Evolutionary conservation across 2,888 invertebrate genomes (phyloP).

Genomic region (Hirtodrosophila alboralis): DNA sequence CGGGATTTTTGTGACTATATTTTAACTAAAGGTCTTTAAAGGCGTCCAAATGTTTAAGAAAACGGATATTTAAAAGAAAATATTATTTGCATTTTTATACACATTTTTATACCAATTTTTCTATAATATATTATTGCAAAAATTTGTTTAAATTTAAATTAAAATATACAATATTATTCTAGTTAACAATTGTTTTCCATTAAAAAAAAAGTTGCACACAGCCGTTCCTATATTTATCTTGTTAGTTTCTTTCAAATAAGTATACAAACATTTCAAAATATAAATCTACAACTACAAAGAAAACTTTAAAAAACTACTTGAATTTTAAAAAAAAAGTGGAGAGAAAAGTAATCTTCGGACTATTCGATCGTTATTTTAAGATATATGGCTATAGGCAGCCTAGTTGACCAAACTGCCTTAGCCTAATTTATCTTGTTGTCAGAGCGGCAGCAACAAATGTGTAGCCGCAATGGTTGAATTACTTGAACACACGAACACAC

Average conservation of each 20-base stretch:
- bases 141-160: too few species aligned
- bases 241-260: not conserved
- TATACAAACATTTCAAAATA: not conserved
- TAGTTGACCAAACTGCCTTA: slow-evolving; percentile 53
- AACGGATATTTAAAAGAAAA: too few species aligned
- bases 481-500: slow-evolving; percentile 18
- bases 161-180: too few species aligned
- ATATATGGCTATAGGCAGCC: slow-evolving; percentile 12
- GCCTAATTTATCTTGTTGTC: slow-evolving; percentile 76
- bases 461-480: slow-evolving; percentile 58
- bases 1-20: too few species aligned
- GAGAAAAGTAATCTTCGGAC: slow-evolving; percentile 1
- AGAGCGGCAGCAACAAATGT: slow-evolving; percentile 73
- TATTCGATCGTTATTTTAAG: not conserved
- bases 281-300: not conserved
- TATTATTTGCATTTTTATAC: too few species aligned
- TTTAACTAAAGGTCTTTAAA: too few species aligned
- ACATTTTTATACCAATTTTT: too few species aligned
- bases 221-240: slow-evolving; percentile 35
- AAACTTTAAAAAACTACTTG: not conserved
- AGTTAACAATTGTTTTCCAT: too few species aligned
- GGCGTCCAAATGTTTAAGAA: too few species aligned
- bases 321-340: not conserved
- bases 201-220: too few species aligned
- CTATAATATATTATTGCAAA: too few species aligned